These are phyloP conservation scores for Melanerpes aurifrons DNA, from an alignment of 2,113 vertebrate genomes.

Conservation along the genomic window DNA sequence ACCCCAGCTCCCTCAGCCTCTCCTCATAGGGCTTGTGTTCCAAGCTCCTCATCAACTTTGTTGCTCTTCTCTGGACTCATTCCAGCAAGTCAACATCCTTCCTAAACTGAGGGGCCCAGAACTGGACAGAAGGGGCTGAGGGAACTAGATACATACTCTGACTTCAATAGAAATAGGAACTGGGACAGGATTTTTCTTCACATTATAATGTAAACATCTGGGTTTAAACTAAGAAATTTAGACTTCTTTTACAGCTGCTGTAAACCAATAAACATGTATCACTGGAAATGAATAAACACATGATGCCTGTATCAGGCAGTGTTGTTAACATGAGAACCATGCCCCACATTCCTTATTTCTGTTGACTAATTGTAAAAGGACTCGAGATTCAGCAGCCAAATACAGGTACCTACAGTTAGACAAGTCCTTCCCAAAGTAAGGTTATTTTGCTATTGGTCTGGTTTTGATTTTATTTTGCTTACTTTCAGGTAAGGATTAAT, in stretches of 20 bases:
- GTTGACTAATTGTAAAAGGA: neutral
- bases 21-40: too few relatives aligned
- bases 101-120: too few relatives aligned
- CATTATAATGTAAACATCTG: neutral
- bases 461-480: neutral
- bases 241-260: neutral
- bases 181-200: neutral
- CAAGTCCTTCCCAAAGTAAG: neutral
- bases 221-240: neutral
- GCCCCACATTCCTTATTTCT: neutral
- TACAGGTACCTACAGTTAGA: neutral
- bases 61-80: too few relatives aligned
- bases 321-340: neutral
- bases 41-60: too few relatives aligned
- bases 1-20: too few relatives aligned
- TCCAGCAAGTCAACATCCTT: too few relatives aligned
- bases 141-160: neutral
- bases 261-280: neutral
- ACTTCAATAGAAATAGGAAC: neutral
- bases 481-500: neutral
- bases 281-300: neutral
- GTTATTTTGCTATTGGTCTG: neutral
- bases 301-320: neutral
- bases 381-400: neutral
- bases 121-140: too few relatives aligned